A percentile compares a stretch with the other conserved stretches of the same genome.
phyloP scores from a whole-genome alignment of 2,888 invertebrate species.

The Oxystoma pomonae region DNA sequence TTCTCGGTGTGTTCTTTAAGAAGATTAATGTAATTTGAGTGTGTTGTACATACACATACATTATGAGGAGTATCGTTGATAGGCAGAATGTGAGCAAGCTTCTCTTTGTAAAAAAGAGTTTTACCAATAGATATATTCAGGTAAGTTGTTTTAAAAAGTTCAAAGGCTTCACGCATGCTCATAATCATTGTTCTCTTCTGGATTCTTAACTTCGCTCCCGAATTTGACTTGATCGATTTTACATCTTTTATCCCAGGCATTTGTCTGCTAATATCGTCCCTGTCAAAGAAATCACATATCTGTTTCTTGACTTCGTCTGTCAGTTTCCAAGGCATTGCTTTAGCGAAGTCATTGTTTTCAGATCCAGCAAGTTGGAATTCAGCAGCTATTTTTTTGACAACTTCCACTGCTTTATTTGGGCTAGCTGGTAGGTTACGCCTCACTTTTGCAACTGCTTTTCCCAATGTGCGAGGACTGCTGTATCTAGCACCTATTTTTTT shows the following conservation, averaged over 20 bases:
- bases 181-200: slow-evolving; percentile 8
- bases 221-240: slow-evolving; percentile 10
- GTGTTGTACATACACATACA: neutral
- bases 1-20: neutral
- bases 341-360: neutral
- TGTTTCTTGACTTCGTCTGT: slow-evolving; percentile 1
- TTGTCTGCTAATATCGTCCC: slow-evolving; percentile 6
- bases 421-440: slow-evolving; percentile 4
- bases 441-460: slow-evolving; percentile 6
- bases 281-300: neutral
- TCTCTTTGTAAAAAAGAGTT: neutral
- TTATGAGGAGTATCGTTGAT: slow-evolving; percentile 7
- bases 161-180: slow-evolving; percentile 6
- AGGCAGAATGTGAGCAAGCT: slow-evolving; percentile 3
- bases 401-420: slow-evolving; percentile 4
- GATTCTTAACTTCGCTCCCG: slow-evolving; percentile 4
- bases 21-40: slow-evolving; percentile 1
- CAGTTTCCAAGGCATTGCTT: slow-evolving; percentile 1
- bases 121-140: neutral
- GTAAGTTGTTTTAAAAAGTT: slow-evolving; percentile 6
- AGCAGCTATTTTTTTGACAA: slow-evolving; percentile 4
- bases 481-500: neutral
- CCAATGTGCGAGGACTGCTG: slow-evolving; percentile 7
- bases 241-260: slow-evolving; percentile 5
- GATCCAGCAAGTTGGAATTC: neutral